phyloP scores from a whole-genome alignment of 1,140 invertebrate species.

The Prorops nasuta region DNA sequence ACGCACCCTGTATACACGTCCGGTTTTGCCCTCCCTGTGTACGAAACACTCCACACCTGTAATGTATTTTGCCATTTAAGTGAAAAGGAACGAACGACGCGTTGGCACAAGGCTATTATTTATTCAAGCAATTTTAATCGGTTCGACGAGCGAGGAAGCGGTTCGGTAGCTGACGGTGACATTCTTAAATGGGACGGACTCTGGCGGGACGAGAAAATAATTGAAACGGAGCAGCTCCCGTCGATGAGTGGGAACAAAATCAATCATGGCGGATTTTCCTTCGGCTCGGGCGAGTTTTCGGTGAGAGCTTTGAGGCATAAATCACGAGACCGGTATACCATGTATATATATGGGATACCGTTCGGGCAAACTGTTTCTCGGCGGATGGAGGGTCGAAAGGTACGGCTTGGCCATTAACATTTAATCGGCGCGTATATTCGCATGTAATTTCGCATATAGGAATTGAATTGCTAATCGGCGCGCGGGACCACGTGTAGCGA shows the following conservation, averaged over 20 bases:
- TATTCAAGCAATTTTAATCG: too few relatives aligned
- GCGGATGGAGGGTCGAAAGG: background rate
- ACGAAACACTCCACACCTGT: background rate
- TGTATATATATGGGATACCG: too few relatives aligned
- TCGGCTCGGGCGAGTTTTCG: too few relatives aligned
- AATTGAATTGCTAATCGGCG: constrained; percentile 21
- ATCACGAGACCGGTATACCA: too few relatives aligned
- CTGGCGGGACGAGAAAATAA: background rate
- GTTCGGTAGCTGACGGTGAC: background rate
- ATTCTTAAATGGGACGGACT: background rate
- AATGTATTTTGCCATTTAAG: background rate
- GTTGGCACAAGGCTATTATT: too few relatives aligned
- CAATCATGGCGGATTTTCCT: too few relatives aligned
- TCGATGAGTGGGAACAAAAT: too few relatives aligned
- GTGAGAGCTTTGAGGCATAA: too few relatives aligned
- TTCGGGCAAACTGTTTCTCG: background rate
- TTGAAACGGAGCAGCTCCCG: too few relatives aligned
- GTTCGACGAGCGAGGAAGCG: background rate
- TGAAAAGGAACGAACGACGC: background rate
- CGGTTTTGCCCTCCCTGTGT: background rate
- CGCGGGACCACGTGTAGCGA: background rate
- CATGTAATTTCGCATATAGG: constrained; percentile 14
- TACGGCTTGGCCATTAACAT: constrained; percentile 10
- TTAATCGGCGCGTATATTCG: constrained; percentile 18
- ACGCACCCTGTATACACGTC: background rate